These are phyloP conservation scores for Rhabditoides inermis DNA, from an alignment of 2,888 invertebrate species.

Conservation along the genomic window DNA sequence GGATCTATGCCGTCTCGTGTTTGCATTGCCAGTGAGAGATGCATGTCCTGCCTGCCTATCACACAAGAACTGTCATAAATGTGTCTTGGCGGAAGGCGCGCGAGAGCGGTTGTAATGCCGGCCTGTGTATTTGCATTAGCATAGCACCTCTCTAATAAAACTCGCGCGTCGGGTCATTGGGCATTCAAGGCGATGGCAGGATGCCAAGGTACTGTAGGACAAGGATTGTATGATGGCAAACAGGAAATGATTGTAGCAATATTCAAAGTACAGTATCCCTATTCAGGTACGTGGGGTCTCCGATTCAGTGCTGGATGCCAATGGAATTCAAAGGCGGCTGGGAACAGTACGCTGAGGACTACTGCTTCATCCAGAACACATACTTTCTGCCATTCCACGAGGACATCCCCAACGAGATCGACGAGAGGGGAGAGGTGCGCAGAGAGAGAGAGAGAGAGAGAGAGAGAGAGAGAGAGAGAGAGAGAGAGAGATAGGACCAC, in stretches of 20 bases:
- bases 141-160: too few relatives aligned
- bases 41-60: too few relatives aligned
- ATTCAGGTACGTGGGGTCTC: constrained; percentile 43
- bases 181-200: too few relatives aligned
- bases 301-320: constrained; percentile 42
- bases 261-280: background rate
- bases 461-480: background rate
- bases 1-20: too few relatives aligned
- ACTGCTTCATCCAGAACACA: constrained; percentile 51
- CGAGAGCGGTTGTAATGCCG: too few relatives aligned
- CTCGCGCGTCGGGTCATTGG: too few relatives aligned
- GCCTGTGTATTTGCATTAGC: too few relatives aligned
- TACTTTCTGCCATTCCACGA: constrained; percentile 47
- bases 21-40: too few relatives aligned
- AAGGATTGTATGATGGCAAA: too few relatives aligned
- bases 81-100: too few relatives aligned
- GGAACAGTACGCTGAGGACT: constrained; percentile 52
- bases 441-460: background rate
- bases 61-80: too few relatives aligned
- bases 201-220: too few relatives aligned
- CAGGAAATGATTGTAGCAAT: background rate
- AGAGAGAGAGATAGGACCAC: background rate
- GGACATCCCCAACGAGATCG: constrained; percentile 41
- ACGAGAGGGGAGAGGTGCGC: constrained; percentile 35
- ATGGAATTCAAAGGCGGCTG: constrained; percentile 44